Evolutionary conservation across 1,140 invertebrate species (phyloP).

Genomic region (Nymphalis io): DNA sequence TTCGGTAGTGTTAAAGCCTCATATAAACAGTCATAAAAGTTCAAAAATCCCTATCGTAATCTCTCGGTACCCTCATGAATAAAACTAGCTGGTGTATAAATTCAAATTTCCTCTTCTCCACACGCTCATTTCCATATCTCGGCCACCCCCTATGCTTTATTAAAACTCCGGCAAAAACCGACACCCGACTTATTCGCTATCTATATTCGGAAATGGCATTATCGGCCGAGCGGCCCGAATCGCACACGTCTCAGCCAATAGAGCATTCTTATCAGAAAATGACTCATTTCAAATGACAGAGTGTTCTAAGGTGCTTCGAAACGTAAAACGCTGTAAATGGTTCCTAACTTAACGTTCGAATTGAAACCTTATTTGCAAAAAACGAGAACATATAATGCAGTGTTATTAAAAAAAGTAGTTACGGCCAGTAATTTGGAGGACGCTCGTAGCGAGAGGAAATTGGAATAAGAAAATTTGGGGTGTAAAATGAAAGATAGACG

Average conservation of each 20-base stretch:
- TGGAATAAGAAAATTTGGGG: conserved; percentile 81
- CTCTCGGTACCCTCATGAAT: conserved; percentile 68
- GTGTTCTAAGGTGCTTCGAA: conserved; percentile 69
- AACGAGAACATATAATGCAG: conserved; percentile 35
- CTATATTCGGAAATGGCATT: conserved; percentile 77
- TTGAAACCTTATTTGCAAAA: conserved; percentile 39
- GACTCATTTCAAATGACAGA: conserved; percentile 81
- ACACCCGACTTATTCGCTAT: conserved; percentile 74
- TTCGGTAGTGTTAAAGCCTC: background rate
- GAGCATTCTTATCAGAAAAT: conserved; percentile 81
- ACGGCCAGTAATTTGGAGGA: conserved; percentile 49
- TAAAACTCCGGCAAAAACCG: conserved; percentile 78
- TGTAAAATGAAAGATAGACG: conserved; percentile 81
- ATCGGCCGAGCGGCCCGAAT: conserved; percentile 66
- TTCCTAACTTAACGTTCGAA: conserved; percentile 26
- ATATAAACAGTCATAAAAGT: conserved; percentile 50
- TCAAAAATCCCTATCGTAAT: conserved; percentile 54
- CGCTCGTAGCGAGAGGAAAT: conserved; percentile 76
- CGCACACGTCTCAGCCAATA: conserved; percentile 79
- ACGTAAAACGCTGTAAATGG: conserved; percentile 50
- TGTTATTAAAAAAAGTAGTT: conserved; percentile 33
- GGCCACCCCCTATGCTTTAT: conserved; percentile 74
- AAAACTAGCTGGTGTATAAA: conserved; percentile 80
- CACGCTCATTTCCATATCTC: conserved; percentile 79
- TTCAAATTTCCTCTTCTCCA: conserved; percentile 80